Evolutionary conservation across 2,797 vertebrate genomes (phyloP), one percentile per base, ranked within the genome.

Genomic region (Enteromius fasciolatus): DNA sequence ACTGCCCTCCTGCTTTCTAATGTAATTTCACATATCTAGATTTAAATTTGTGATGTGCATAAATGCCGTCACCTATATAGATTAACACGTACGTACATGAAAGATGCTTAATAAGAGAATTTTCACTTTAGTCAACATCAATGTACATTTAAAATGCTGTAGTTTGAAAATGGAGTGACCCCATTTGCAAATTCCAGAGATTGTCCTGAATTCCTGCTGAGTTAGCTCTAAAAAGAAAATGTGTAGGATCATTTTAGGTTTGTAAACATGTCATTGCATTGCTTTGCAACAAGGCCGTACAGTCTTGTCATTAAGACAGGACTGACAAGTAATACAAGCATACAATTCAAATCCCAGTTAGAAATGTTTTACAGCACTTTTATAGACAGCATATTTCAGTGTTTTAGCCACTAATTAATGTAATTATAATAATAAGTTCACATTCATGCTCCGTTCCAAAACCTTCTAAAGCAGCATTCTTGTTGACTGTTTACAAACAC

Each of bases 281-380:
- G 57, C 57, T 74, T 74, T 52, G 66, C 48, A 31, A 69, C 78
- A 80, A 48, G 28, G 69, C 57, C 44, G 12, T 63, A 18, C 15
- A 63, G 28, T 72, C 68, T 33, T 73, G 18, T 28, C 41, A 64
- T 61, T 2, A 15, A 39, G 46, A 61, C 39, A 39, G 23, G 66
- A 14, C 54, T 80, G 39, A 63, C 15, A 63, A 63, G 41, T 72
- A 36, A 36, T 54, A 61, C 78, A 81, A 61, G 78, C 78, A 80
- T 39, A 63, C 69, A 39, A 52, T 39, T 66, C 28, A 81, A 66
- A 66, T 67, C 33, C 46, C 48, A 75, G 70, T 66, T 44, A 50
- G 39, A 33, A 15, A 52, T 72, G 33, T 80, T 61, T 50, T 48
- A 20, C 28, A 66, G 76, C 76, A 78, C 25, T 50, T 41, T n/a